Evolutionary conservation across 2,888 invertebrate genomes (phyloP).

Genomic region (Agrochola circellaris): DNA sequence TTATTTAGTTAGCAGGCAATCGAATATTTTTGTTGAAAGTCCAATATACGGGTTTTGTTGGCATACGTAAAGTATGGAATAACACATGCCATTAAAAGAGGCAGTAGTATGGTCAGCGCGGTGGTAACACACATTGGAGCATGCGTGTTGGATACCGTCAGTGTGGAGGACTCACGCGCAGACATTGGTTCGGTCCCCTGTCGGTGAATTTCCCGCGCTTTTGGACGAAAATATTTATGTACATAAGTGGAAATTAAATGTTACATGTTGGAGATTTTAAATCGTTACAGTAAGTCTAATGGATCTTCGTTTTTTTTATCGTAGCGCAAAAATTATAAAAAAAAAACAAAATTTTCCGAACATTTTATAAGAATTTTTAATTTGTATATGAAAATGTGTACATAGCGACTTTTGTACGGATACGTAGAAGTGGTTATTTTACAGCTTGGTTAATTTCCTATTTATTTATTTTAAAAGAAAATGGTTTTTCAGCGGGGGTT

Average conservation of each 20-base stretch:
- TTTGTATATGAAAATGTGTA: neutral
- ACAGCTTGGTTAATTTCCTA: neutral
- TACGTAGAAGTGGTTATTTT: neutral
- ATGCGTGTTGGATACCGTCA: slow-evolving; percentile 63
- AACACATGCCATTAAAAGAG: slow-evolving; percentile 58
- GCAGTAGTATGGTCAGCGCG: slow-evolving; percentile 50
- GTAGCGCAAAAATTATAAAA: neutral
- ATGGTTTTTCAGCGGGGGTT: too few species aligned
- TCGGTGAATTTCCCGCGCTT: slow-evolving; percentile 63
- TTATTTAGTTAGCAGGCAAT: slow-evolving; percentile 51
- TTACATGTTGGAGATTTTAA: slow-evolving; percentile 29
- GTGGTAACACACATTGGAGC: slow-evolving; percentile 59
- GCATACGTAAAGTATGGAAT: slow-evolving; percentile 59
- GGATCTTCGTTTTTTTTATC: slow-evolving; percentile 1
- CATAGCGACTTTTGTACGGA: neutral
- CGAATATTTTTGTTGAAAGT: slow-evolving; percentile 65
- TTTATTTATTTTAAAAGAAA: neutral
- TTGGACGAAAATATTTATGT: slow-evolving; percentile 42
- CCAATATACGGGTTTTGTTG: slow-evolving; percentile 59
- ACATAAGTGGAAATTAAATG: slow-evolving; percentile 42
- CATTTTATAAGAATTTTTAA: neutral
- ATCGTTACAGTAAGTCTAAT: slow-evolving; percentile 52
- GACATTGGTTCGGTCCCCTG: slow-evolving; percentile 60
- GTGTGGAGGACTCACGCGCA: slow-evolving; percentile 70
- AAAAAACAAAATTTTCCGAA: neutral